phyloP scores from a whole-genome alignment of 2,888 invertebrate genomes.

The Morpho helenor region DNA sequence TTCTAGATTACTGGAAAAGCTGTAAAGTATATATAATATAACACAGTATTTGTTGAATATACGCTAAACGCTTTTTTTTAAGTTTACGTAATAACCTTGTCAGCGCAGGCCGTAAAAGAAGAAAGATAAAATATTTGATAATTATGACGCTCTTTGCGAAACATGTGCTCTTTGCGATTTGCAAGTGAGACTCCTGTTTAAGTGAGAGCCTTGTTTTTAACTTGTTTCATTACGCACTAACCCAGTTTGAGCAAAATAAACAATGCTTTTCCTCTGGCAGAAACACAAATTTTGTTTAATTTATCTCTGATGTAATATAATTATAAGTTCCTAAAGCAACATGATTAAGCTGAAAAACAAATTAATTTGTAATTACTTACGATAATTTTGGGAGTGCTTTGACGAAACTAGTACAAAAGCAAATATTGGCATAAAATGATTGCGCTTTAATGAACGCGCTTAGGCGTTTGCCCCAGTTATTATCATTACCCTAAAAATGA shows the following conservation, averaged over 20 bases:
- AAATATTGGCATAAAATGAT: no score
- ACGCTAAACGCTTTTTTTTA: no score
- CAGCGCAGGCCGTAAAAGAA: neutral
- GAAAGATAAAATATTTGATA: conserved; percentile 11
- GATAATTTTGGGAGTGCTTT: no score
- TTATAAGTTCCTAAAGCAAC: neutral
- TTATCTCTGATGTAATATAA: conserved; percentile 10
- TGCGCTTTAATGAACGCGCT: no score
- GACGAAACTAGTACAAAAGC: no score
- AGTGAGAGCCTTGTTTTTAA: conserved; percentile 23
- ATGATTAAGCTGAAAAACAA: conserved; percentile 1
- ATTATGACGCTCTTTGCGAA: conserved; percentile 19
- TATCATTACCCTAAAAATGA: no score
- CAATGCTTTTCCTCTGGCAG: conserved; percentile 14
- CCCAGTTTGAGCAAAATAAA: conserved; percentile 16
- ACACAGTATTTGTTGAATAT: no score
- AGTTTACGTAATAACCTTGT: no score
- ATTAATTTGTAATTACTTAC: no score
- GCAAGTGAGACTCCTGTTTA: conserved; percentile 23
- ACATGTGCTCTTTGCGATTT: conserved; percentile 16
- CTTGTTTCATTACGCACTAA: conserved; percentile 14
- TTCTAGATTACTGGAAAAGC: no score
- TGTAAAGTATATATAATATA: no score
- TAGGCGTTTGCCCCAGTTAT: no score
- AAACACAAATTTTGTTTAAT: conserved; percentile 17